Conservation (phyloP, 2,888 invertebrate species). For the Boloria euphrosyne region DNA sequence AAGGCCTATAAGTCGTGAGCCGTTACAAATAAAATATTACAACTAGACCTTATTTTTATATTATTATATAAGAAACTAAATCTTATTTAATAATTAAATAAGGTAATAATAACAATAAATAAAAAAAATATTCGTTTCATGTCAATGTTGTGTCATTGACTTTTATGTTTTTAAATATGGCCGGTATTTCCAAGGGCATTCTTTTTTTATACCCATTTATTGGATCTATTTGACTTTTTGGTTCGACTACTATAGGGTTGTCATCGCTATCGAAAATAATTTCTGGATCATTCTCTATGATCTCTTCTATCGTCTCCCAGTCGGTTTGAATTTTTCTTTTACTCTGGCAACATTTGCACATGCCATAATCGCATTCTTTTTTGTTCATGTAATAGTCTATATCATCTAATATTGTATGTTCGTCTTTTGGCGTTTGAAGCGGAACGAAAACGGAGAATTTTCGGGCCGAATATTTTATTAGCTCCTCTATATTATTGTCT, state of each 20-base stretch:
- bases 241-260: conserved; percentile 67
- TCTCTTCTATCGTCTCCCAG: conserved; percentile 73
- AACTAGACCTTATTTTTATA: conserved; percentile 5
- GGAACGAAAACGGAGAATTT: conserved; percentile 67
- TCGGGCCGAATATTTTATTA: conserved; percentile 64
- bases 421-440: conserved; percentile 49
- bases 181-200: conserved; percentile 57
- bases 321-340: conserved; percentile 60
- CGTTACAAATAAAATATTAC: conserved; percentile 28
- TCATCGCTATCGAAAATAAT: conserved; percentile 74
- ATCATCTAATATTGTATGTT: conserved; percentile 70
- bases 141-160: conserved; percentile 51
- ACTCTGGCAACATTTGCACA: conserved; percentile 66
- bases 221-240: conserved; percentile 47
- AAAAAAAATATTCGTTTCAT: conserved; percentile 37
- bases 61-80: conserved; percentile 15
- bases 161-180: conserved; percentile 59
- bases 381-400: conserved; percentile 67
- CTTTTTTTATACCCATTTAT: conserved; percentile 47
- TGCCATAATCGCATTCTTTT: conserved; percentile 72
- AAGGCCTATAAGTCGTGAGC: conserved; percentile 55
- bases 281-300: conserved; percentile 77
- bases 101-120: too few species aligned
- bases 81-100: conserved; percentile 7
- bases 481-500: conserved; percentile 59